Evolutionary conservation across 2,113 vertebrate genomes (phyloP).

Genomic region (Carassius gibelio): DNA sequence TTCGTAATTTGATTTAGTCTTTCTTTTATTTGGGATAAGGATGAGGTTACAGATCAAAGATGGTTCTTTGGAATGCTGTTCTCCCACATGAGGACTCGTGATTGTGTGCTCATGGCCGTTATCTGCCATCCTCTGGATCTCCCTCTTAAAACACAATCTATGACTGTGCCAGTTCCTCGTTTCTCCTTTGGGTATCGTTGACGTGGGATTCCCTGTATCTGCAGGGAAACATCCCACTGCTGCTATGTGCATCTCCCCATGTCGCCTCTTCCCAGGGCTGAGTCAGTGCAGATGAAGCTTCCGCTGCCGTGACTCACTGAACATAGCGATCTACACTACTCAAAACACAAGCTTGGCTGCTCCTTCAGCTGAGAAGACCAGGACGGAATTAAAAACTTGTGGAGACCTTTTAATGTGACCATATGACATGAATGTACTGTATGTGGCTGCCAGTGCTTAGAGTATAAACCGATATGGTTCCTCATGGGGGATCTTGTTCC

Average conservation of each 20-base stretch:
- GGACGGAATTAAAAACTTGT: not conserved
- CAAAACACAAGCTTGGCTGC: conserved; percentile 9
- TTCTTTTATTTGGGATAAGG: conserved; percentile 48
- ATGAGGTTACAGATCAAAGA: conserved; percentile 20
- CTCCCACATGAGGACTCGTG: conserved; percentile 35
- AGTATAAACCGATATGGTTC: not conserved
- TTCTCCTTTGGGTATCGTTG: conserved; percentile 51
- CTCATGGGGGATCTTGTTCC: too few species aligned
- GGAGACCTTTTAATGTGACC: conserved; percentile 9
- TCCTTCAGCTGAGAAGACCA: conserved; percentile 7
- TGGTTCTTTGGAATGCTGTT: conserved; percentile 27
- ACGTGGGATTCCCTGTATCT: conserved; percentile 55
- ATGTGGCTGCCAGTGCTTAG: not conserved
- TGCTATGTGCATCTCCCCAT: conserved; percentile 26
- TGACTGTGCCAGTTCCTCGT: conserved; percentile 21
- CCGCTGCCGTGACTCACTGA: conserved; percentile 42
- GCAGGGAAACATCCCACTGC: conserved; percentile 37
- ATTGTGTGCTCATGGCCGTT: conserved; percentile 1
- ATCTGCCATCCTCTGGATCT: not conserved
- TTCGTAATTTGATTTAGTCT: conserved; percentile 46
- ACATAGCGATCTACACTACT: conserved; percentile 29
- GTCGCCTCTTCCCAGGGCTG: conserved; percentile 47
- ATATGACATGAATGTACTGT: not conserved
- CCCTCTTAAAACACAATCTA: conserved; percentile 2
- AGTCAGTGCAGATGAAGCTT: conserved; percentile 48